Percentiles rank a stretch among this genome's conserved stretches.
Conservation (phyloP, 2,113 vertebrate species). For the Smithornis capensis region DNA sequence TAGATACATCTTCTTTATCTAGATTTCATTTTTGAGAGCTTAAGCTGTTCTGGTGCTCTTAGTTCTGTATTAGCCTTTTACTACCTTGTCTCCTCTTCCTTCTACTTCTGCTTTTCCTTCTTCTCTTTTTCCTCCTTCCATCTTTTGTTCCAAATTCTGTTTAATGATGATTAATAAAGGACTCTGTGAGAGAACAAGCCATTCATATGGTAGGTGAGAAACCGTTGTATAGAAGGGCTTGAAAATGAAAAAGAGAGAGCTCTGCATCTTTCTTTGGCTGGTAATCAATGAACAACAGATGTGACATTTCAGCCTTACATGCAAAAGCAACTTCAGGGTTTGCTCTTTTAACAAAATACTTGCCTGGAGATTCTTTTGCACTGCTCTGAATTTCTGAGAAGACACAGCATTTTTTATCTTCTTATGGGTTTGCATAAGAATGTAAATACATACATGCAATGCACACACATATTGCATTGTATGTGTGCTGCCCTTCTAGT, state of each 20-base stretch:
- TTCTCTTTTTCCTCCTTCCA: neutral
- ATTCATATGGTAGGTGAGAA: neutral
- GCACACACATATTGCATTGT: too few relatives aligned
- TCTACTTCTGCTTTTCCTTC: neutral
- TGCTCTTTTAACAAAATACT: constrained; percentile 21
- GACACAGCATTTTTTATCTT: neutral
- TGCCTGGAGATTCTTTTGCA: neutral
- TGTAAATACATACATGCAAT: too few relatives aligned
- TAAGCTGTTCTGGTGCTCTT: neutral
- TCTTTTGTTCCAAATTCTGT: neutral
- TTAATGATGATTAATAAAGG: neutral
- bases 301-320: constrained; percentile 37
- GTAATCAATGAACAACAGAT: constrained; percentile 35
- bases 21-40: neutral
- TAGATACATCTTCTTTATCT: neutral
- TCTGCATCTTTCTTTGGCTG: neutral
- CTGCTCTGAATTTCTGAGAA: constrained; percentile 10
- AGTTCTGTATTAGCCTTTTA: neutral
- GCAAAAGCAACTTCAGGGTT: constrained; percentile 6
- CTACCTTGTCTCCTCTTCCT: neutral
- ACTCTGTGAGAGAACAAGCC: neutral
- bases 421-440: neutral
- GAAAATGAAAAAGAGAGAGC: neutral
- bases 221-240: neutral
- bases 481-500: neutral